Conservation (phyloP, 2,113 vertebrate species). For the Spermophilus dauricus region DNA sequence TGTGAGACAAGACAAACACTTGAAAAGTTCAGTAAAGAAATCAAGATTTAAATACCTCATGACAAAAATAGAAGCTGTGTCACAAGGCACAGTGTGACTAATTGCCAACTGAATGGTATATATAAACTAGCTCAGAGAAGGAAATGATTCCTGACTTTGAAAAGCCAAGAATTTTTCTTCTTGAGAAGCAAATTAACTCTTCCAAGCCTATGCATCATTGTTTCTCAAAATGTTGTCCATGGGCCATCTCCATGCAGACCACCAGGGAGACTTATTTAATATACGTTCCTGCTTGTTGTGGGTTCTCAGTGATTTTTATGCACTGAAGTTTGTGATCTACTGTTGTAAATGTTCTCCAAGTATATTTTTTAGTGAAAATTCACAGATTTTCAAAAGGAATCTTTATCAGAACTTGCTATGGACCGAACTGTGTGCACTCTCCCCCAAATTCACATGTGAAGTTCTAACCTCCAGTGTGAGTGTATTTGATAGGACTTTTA, state of each 20-base stretch:
- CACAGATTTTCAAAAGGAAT: not conserved
- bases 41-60: conserved; percentile 35
- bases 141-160: not conserved
- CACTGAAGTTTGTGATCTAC: too few relatives aligned
- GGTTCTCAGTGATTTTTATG: not conserved
- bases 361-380: not conserved
- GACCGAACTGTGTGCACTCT: not conserved
- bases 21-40: conserved; percentile 29
- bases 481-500: not conserved
- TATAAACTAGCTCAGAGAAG: not conserved
- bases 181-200: not conserved
- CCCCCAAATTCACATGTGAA: not conserved
- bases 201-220: too few relatives aligned
- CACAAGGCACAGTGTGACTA: not conserved
- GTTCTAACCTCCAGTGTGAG: not conserved
- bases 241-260: not conserved
- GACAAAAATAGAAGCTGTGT: conserved; percentile 7
- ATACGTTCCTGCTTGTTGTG: not conserved
- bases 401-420: not conserved
- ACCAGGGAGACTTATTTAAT: not conserved
- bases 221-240: not conserved
- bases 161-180: not conserved
- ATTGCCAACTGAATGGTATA: not conserved
- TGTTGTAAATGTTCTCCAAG: not conserved
- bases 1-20: not conserved